Evolutionary conservation across 1,140 invertebrate genomes (phyloP).

Genomic region (Drosophila busckii): DNA sequence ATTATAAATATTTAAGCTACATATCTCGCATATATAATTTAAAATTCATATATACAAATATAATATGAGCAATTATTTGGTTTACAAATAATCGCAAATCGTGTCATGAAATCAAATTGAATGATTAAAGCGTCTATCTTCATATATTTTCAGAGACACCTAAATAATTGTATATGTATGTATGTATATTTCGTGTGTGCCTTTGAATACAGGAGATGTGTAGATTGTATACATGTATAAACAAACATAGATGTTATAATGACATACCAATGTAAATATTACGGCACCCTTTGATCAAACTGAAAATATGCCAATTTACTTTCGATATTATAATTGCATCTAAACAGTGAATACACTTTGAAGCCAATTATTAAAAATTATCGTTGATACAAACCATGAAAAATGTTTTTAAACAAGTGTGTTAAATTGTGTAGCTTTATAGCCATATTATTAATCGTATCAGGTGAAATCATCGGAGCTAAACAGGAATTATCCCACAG

Average conservation of each 20-base stretch:
- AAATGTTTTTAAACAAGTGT: too few relatives aligned
- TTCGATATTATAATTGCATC: too few relatives aligned
- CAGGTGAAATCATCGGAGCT: constrained; percentile 5
- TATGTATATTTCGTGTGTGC: too few relatives aligned
- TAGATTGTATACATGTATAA: too few relatives aligned
- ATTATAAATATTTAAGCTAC: not conserved
- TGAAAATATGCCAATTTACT: too few relatives aligned
- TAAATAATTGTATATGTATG: not conserved
- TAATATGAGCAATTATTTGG: not conserved
- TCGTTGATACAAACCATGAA: too few relatives aligned
- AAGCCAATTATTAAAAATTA: too few relatives aligned
- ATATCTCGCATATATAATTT: not conserved
- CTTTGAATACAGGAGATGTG: too few relatives aligned
- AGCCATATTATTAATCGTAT: constrained; percentile 15
- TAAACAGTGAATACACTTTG: too few relatives aligned
- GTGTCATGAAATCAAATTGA: constrained; percentile 28
- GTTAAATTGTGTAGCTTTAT: constrained; percentile 30
- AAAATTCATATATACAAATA: not conserved
- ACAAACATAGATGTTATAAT: too few relatives aligned
- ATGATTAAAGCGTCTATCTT: constrained; percentile 20
- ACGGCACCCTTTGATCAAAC: too few relatives aligned
- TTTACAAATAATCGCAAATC: constrained; percentile 12
- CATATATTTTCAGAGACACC: not conserved
- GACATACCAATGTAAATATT: too few relatives aligned
- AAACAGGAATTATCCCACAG: constrained; percentile 18